phyloP scores from a whole-genome alignment of 1,140 invertebrate species.

The Zaprionus inermis region DNA sequence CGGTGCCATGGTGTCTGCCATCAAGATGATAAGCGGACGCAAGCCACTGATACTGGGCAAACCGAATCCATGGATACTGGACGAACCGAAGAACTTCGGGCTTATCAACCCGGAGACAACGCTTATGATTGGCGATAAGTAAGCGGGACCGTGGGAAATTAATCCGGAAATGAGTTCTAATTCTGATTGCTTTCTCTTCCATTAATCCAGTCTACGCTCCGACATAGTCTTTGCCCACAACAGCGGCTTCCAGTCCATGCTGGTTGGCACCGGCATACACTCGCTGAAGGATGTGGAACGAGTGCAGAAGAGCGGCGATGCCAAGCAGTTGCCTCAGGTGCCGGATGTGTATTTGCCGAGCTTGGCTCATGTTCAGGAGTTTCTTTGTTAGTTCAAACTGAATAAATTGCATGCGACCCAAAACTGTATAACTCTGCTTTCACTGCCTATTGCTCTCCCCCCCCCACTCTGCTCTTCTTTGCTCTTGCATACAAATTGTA shows the following conservation, averaged over 20 bases:
- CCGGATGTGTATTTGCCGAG: conserved; percentile 63
- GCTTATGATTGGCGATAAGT: conserved; percentile 70
- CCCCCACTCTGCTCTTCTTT: background rate
- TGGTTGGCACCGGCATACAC: conserved; percentile 59
- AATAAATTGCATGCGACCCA: conserved; percentile 5
- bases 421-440: background rate
- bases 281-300: conserved; percentile 38
- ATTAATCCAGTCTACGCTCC: conserved; percentile 34
- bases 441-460: background rate
- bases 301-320: conserved; percentile 30
- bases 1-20: conserved; percentile 51
- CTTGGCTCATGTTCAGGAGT: conserved; percentile 43
- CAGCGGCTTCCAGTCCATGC: conserved; percentile 59
- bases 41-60: conserved; percentile 61
- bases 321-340: conserved; percentile 28
- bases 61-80: conserved; percentile 63
- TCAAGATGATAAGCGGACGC: conserved; percentile 40
- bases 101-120: conserved; percentile 57
- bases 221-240: conserved; percentile 60
- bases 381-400: conserved; percentile 38
- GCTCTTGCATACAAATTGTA: conserved; percentile 56
- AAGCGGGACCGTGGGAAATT: background rate
- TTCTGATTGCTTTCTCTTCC: background rate
- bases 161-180: background rate
- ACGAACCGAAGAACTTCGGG: background rate